Evolutionary conservation across 2,888 invertebrate genomes (phyloP).

Genomic region (Drosophila neoperkinsi): DNA sequence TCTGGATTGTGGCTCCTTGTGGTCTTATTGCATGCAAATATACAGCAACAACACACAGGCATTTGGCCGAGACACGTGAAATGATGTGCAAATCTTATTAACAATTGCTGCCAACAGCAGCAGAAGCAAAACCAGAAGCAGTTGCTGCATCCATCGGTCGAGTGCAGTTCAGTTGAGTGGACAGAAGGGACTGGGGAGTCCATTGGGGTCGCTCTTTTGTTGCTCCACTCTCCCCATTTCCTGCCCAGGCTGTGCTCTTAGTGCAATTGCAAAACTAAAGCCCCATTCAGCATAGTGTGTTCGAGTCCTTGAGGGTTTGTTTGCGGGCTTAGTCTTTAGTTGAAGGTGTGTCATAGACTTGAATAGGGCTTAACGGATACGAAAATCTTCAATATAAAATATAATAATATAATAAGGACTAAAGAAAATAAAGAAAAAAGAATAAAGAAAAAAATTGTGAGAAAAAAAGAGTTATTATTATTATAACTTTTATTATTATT

Average conservation of each 20-base stretch:
- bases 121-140: constrained; percentile 54
- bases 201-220: constrained; percentile 20
- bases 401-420: no score
- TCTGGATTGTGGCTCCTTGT: constrained; percentile 45
- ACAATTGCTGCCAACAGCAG: constrained; percentile 76
- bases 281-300: constrained; percentile 34
- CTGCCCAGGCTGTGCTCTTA: neutral
- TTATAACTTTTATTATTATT: neutral
- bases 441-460: no score
- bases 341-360: constrained; percentile 10
- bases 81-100: constrained; percentile 80
- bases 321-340: constrained; percentile 1
- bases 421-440: no score
- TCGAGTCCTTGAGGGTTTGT: constrained; percentile 9
- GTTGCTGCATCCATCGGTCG: constrained; percentile 20
- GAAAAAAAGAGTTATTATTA: neutral
- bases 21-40: constrained; percentile 77
- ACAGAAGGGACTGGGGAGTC: neutral
- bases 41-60: constrained; percentile 42
- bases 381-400: neutral
- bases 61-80: constrained; percentile 74
- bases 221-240: neutral
- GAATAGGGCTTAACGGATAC: neutral
- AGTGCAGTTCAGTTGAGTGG: constrained; percentile 39
- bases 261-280: constrained; percentile 27